phyloP scores from a whole-genome alignment of 2,113 vertebrate genomes.

The Rattus rattus region DNA sequence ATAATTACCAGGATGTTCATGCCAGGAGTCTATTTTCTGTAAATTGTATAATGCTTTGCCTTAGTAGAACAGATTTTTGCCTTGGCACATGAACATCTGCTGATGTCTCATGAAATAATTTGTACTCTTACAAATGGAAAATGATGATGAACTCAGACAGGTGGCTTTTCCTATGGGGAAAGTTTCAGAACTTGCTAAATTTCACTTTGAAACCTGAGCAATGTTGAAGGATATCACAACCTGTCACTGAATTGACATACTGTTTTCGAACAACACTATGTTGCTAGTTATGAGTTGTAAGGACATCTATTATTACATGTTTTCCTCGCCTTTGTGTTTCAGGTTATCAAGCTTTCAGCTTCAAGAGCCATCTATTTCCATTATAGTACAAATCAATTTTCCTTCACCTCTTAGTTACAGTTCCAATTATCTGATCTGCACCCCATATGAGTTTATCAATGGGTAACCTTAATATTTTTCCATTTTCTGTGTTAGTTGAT shows the following conservation, averaged over 20 bases:
- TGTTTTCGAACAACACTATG: constrained; percentile 44
- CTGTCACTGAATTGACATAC: constrained; percentile 6
- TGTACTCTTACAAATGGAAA: constrained; percentile 64
- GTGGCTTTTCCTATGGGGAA: constrained; percentile 51
- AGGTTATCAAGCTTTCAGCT: constrained; percentile 48
- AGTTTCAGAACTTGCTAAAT: constrained; percentile 2
- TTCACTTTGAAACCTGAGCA: not conserved
- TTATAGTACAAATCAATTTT: constrained; percentile 42
- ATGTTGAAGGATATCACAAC: constrained; percentile 33
- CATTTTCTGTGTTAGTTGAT: not conserved
- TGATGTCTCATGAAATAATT: constrained; percentile 60
- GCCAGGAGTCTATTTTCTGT: constrained; percentile 22
- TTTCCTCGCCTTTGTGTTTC: constrained; percentile 35
- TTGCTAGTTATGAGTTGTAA: constrained; percentile 21
- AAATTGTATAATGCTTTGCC: constrained; percentile 59
- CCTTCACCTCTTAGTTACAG: not conserved
- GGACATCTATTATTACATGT: not conserved
- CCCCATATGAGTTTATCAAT: constrained; percentile 56
- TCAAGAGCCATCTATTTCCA: constrained; percentile 54
- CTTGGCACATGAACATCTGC: constrained; percentile 59
- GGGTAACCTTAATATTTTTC: not conserved
- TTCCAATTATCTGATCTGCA: constrained; percentile 34
- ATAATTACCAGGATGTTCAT: constrained; percentile 25
- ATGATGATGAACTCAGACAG: constrained; percentile 45
- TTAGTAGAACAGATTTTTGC: constrained; percentile 65